These are phyloP conservation scores for Eupleurogrammus muticus DNA, from an alignment of 2,797 vertebrate species.

Conservation along the genomic window DNA sequence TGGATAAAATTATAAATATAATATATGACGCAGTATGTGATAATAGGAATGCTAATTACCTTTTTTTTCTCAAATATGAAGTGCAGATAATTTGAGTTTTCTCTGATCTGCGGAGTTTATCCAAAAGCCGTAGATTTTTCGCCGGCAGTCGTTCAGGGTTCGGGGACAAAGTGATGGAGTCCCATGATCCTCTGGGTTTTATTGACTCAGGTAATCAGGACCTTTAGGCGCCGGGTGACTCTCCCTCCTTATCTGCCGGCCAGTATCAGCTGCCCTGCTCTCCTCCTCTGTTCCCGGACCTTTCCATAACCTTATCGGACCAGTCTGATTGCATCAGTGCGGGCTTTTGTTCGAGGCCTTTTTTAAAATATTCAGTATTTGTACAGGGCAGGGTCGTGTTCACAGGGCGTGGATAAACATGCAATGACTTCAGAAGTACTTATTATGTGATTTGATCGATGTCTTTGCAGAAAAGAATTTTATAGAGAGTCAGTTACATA, in stretches of 20 bases:
- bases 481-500: no score
- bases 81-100: neutral
- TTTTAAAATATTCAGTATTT: constrained; percentile 33
- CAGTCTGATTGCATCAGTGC: constrained; percentile 27
- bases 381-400: constrained; percentile 21
- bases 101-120: neutral
- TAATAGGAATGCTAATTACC: constrained; percentile 27
- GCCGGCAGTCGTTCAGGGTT: constrained; percentile 1
- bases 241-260: constrained; percentile 52
- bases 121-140: neutral
- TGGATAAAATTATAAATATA: neutral
- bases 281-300: constrained; percentile 30
- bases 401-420: neutral
- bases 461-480: no score
- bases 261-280: constrained; percentile 25
- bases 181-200: constrained; percentile 32
- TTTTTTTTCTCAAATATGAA: neutral
- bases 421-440: no score
- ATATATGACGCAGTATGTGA: neutral
- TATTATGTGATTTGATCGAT: no score
- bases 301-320: constrained; percentile 35
- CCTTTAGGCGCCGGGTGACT: constrained; percentile 27
- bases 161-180: constrained; percentile 14
- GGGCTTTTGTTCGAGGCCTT: constrained; percentile 26
- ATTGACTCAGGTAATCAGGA: constrained; percentile 64